phyloP scores from a whole-genome alignment of 2,888 invertebrate species.

The Phyto melanocephala region DNA sequence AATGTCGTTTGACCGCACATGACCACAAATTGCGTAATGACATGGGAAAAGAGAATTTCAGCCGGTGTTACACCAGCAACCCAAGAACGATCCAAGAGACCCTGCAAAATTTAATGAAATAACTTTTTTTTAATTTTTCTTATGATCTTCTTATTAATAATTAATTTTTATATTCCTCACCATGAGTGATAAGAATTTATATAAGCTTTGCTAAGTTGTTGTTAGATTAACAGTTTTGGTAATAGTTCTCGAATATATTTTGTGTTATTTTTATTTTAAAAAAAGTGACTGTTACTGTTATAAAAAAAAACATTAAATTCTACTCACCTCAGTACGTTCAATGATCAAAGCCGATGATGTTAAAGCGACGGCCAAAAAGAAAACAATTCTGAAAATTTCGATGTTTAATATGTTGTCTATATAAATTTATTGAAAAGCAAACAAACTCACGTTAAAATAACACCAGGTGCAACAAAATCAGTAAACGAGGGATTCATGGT shows the following conservation, averaged over 20 bases:
- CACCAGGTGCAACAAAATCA: conserved; percentile 97
- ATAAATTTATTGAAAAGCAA: not conserved
- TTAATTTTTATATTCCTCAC: no score
- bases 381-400: conserved; percentile 87
- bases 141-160: no score
- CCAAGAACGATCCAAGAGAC: conserved; percentile 94
- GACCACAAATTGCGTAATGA: conserved; percentile 95
- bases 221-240: no score
- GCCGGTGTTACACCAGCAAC: conserved; percentile 95
- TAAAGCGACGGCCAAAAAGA: conserved; percentile 96
- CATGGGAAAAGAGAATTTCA: conserved; percentile 95
- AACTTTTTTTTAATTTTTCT: no score
- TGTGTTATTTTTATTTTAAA: no score
- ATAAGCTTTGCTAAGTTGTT: no score
- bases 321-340: conserved; percentile 87
- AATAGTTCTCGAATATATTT: no score
- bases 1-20: conserved; percentile 96
- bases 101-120: conserved; percentile 74
- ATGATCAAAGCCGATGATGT: conserved; percentile 95
- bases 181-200: no score
- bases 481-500: conserved; percentile 94
- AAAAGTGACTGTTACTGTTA: no score
- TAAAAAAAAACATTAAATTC: no score
- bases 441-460: conserved; percentile 90
- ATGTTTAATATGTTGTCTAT: not conserved